Evolutionary conservation across 2,888 invertebrate genomes (phyloP), one percentile per base, ranked within the genome.

Genomic region (Campoplex capitator): DNA sequence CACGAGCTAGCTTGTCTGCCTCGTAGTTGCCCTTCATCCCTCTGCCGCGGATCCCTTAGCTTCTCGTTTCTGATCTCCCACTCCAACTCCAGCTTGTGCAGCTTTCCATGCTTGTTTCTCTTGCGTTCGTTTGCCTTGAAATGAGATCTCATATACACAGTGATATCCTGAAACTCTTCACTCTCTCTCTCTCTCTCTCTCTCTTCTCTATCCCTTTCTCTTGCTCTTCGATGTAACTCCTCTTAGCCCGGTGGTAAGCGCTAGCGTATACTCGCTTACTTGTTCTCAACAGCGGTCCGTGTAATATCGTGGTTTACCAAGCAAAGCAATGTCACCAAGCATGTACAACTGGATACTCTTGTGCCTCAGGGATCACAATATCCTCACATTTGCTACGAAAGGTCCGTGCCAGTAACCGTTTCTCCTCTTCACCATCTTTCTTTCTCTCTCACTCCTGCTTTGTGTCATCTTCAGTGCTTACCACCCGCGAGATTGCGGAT

Each of bases 311-410:
- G 84, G 87, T 82, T 86, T 85, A 84, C 88, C 79, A 62, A 87
- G 77, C 88, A 84, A 89, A 87, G 73, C 87, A 87, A 71, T 80
- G 68, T 42, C 79, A 79, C 56, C 79, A 67, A 67, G 70, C 76
- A 58, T 74, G 58, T 65, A 70, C 75, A 79, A 80, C 45, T 73
- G 73, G 56, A 68, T 68, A 79, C 54, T 70, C 71, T 83, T 75
- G 86, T 85, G 86, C 87, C 85, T 81, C 70, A 84, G 86, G 89
- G 89, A 91, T 91, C 89, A 90, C 91, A 90, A 91, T 92, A 91
- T 91, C 89, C 90, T 88, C 88, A 83, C 82, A 88, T 88, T 83
- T 88, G 75, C 83, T 74, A 76, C 73, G 42, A 71, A 84, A 81
- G 58, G 42, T 77, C 81, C 28, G 58, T 35, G 54, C 18, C 45